Conservation (phyloP, 2,113 vertebrate species). For the Orcinus orca region DNA sequence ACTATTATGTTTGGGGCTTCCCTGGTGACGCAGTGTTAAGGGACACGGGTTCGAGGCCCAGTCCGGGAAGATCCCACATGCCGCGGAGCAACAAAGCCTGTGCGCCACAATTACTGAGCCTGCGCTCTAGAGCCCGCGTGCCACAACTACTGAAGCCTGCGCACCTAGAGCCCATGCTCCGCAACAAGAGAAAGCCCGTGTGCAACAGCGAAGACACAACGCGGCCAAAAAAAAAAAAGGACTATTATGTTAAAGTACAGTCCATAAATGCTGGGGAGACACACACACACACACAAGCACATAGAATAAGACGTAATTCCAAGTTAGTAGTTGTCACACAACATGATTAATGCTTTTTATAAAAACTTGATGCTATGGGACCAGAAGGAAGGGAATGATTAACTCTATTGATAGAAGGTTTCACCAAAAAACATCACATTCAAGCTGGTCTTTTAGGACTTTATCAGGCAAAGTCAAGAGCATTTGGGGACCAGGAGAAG, state of each 20-base stretch:
- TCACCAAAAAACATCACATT: not conserved
- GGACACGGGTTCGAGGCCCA: no score
- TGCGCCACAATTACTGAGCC: no score
- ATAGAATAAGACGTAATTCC: not conserved
- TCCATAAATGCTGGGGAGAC: not conserved
- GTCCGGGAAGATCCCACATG: no score
- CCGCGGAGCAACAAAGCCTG: no score
- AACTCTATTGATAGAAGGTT: constrained; percentile 12
- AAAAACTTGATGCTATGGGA: not conserved
- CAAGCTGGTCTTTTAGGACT: constrained; percentile 35
- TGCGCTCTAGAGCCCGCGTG: no score
- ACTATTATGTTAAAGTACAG: not conserved
- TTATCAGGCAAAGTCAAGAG: constrained; percentile 26
- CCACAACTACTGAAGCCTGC: no score
- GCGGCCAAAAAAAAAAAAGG: not conserved
- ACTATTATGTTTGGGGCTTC: not conserved
- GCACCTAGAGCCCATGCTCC: no score
- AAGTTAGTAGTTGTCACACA: constrained; percentile 11
- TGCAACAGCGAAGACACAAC: no score
- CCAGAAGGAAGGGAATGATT: constrained; percentile 49
- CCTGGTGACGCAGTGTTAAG: no score
- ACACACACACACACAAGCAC: not conserved
- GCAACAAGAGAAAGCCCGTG: no score
- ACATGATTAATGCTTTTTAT: constrained; percentile 31
- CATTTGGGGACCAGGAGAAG: constrained; percentile 60